Percentiles rank a stretch among this genome's conserved stretches.
Evolutionary conservation across 1,140 invertebrate genomes (phyloP).

Genomic region (Drosophila kikkawai): DNA sequence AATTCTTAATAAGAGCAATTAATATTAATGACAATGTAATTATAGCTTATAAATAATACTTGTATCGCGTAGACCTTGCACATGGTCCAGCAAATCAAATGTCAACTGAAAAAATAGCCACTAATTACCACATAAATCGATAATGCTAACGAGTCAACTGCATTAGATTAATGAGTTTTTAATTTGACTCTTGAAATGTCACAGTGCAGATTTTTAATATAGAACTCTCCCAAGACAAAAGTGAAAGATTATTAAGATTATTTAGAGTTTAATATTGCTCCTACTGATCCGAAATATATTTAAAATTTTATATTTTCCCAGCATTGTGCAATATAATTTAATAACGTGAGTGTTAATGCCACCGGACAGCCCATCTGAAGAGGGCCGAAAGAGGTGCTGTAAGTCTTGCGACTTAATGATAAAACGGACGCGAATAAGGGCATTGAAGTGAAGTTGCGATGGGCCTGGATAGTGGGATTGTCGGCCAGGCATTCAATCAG

Average conservation of each 20-base stretch:
- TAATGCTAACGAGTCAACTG: constrained; percentile 5
- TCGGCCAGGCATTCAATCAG: constrained; percentile 61
- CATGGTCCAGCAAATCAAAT: constrained; percentile 2
- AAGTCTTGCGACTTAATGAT: constrained; percentile 28
- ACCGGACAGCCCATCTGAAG: constrained; percentile 7
- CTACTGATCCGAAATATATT: neutral
- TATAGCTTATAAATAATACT: constrained; percentile 6
- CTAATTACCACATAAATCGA: constrained; percentile 7
- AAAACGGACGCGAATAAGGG: constrained; percentile 23
- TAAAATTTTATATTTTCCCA: neutral
- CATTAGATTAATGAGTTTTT: constrained; percentile 14
- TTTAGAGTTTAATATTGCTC: neutral
- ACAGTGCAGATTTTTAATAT: neutral
- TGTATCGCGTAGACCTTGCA: constrained; percentile 2
- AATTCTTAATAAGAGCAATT: constrained; percentile 1
- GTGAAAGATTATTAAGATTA: neutral
- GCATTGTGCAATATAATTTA: neutral
- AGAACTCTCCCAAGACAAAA: neutral
- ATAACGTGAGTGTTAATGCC: neutral
- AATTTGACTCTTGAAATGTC: constrained; percentile 9
- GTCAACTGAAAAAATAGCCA: neutral
- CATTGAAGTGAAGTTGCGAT: constrained; percentile 19
- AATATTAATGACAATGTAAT: constrained; percentile 13
- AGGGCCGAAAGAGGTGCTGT: constrained; percentile 2
- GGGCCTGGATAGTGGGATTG: constrained; percentile 15